Base-by-base conservation (phyloP, 2,113 vertebrate genomes). In the Cinclus mexicanus region DNA sequence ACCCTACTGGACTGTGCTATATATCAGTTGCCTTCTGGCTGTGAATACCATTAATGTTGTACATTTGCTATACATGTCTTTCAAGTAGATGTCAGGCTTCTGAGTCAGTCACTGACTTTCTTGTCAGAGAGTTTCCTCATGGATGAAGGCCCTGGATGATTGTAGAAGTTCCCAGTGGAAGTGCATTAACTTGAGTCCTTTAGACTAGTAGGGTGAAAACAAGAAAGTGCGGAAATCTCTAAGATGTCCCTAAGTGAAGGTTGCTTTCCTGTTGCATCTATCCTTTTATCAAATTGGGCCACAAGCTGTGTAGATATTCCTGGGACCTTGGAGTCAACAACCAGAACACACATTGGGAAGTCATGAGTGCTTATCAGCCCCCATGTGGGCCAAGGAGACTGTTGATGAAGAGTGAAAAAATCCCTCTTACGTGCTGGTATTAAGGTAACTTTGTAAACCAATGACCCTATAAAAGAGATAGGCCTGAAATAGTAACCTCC, bases 401-500 rank as follows among this genome's bases (percentile, higher is more conserved):
- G 1, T 47, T 59, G 35, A 60, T 33, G 6, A 23, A 25, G 42
- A 57, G 29, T 33, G 28, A 85, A 93, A 92, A 91, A 16, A n/a
- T 94, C 79, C 49, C 23, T 86, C 33, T 94, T 76, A 83, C 1
- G 1, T 93, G 81, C 28, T 69, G 72, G 5, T 61, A 61, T 57
- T 92, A 94, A 80, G 63, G 80, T 87, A 94, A 84, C 57, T 49
- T 26, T 7, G 5, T 71, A 89, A 92, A 82, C 24, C 56, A 78
- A 33, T 52, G 37, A 7, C 33, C 35, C 41, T 57, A 29, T 60
- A 79, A 95, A 89, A 89, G 20, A 95, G 82, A 82, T 35, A 47
- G 15, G 28, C 28, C 46, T 81, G 77, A 96, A 96, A 96, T 89
- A 94, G 91, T 60, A 95, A 84, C 87, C 74, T 89, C 81, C 84